Base-by-base conservation (phyloP, 2,113 vertebrate genomes). In the Dicentrarchus labrax region DNA sequence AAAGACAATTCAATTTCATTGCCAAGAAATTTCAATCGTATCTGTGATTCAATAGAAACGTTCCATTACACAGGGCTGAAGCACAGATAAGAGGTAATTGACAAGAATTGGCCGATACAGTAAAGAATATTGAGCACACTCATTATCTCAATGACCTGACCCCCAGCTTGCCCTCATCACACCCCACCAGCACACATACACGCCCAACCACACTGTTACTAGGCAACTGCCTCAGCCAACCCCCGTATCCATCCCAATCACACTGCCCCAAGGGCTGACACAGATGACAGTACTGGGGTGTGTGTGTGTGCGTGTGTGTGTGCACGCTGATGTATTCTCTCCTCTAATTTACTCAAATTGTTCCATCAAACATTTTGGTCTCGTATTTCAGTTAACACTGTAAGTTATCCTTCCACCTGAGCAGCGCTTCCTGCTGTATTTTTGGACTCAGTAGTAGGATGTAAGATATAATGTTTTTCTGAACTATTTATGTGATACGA, bases 71-170 rank as follows among this genome's bases (percentile, higher is more conserved):
- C 21, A 47, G 30, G n/a, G 22, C 56, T 62, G 60, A 78, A 77
- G 45, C 74, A 39, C 60, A 73, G 70, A 88, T 83, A 75, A 82
- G 36, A 65, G 24, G 43, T 56, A 69, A 86, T 47, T 91, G 84
- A 80, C 77, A 81, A 51, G 73, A 89, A 82, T 47, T 70, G 84
- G 83, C 54, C 62, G 62, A 84, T 69, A 54, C 17, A 70, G 66
- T 77, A 56, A 85, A 76, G 60, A 64, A 70, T 72, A 86, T 84
- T 84, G 80, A 83, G 72, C 69, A 66, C 67, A 62, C 54, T 88
- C 78, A 80, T 88, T 84, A 83, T 79, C 65, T 86, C 4, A 6
- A 83, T 86, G 81, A 87, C 87, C 76, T 74, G 86, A 82, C 76
- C 87, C 76, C 57, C 76, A 70, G 80, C n/a, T 78, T 76, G 71